Evolutionary conservation across 2,888 invertebrate genomes (phyloP).

Genomic region (Hemistola chrysoprasaria): DNA sequence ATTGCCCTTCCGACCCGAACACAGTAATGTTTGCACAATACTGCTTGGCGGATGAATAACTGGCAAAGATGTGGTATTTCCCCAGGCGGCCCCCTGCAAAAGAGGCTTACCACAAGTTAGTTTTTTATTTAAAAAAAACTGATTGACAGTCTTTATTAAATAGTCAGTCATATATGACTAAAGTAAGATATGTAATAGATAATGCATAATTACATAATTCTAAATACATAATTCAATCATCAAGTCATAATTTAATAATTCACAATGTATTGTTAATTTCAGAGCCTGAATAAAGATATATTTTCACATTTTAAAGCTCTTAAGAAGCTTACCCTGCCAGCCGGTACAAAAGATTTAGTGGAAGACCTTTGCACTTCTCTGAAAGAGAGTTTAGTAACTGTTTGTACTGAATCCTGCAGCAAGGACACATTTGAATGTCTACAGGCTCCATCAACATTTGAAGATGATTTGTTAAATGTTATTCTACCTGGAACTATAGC

Average conservation of each 20-base stretch:
- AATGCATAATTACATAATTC: too few relatives aligned
- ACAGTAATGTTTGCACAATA: too few relatives aligned
- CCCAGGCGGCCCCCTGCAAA: too few relatives aligned
- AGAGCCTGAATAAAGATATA: slow-evolving; percentile 54
- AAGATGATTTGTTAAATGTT: slow-evolving; percentile 48
- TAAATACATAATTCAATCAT: too few relatives aligned
- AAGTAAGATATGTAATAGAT: too few relatives aligned
- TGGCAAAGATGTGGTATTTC: too few relatives aligned
- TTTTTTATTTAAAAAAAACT: neutral
- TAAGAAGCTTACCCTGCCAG: slow-evolving; percentile 56
- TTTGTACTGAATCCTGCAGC: slow-evolving; percentile 59
- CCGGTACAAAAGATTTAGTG: slow-evolving; percentile 41
- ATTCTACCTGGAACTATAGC: slow-evolving; percentile 62
- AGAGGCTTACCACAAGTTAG: too few relatives aligned
- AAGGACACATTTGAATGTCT: slow-evolving; percentile 50
- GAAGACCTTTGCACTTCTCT: slow-evolving; percentile 58
- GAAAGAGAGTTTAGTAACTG: slow-evolving; percentile 49
- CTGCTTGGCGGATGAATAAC: too few relatives aligned
- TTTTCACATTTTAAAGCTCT: slow-evolving; percentile 62
- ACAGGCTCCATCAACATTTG: slow-evolving; percentile 43
- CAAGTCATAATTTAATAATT: too few relatives aligned
- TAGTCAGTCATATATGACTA: too few relatives aligned
- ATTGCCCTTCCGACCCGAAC: too few relatives aligned
- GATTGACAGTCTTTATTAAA: too few relatives aligned
- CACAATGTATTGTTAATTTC: slow-evolving; percentile 35